Evolutionary conservation across 2,113 vertebrate species (phyloP).

Genomic region (Gulo gulo): DNA sequence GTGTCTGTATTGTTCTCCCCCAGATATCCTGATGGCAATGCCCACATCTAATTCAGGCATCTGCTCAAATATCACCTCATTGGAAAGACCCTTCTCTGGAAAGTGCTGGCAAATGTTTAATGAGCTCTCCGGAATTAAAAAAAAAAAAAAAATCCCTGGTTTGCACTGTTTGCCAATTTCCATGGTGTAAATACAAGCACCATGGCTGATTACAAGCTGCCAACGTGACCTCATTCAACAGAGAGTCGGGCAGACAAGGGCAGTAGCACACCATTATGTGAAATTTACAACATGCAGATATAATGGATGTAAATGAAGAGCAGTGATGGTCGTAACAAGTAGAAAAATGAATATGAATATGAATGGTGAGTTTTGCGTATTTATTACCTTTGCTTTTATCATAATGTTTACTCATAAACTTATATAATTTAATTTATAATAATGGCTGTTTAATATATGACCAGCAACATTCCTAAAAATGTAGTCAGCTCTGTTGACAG

Average conservation of each 20-base stretch:
- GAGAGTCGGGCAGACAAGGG: background rate
- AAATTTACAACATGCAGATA: background rate
- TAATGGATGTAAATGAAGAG: background rate
- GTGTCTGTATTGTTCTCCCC: background rate
- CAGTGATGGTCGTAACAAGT: background rate
- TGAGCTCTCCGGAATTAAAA: background rate
- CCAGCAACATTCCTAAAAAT: background rate
- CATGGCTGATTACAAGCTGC: background rate
- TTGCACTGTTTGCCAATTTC: background rate
- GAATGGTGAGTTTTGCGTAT: background rate
- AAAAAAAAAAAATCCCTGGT: background rate
- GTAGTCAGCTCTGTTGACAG: background rate
- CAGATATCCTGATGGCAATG: background rate
- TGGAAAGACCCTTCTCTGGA: background rate
- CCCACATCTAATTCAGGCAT: background rate
- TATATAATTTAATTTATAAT: background rate
- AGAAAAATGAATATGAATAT: background rate
- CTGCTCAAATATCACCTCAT: background rate
- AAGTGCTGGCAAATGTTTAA: background rate
- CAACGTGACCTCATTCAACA: background rate
- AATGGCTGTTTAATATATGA: background rate
- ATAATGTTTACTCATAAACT: background rate
- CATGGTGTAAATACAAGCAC: background rate
- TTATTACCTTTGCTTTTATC: background rate
- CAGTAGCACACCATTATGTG: accelerated